Base-by-base conservation (phyloP, 2,113 vertebrate genomes). In the Anarrhichthys ocellatus region DNA sequence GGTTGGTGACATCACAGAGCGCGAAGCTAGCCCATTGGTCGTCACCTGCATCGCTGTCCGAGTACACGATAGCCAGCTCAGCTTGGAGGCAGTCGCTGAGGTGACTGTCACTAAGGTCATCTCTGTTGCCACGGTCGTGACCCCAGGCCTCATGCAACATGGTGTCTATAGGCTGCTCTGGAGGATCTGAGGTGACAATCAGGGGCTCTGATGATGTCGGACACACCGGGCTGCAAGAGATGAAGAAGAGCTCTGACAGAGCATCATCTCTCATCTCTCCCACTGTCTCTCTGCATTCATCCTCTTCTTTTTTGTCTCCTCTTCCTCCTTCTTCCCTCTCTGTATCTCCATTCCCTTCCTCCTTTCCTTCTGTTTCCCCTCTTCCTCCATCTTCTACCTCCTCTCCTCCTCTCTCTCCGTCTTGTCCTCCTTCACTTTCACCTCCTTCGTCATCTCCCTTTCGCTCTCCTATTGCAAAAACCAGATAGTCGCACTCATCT, bases 41-140 rank as follows among this genome's bases (percentile, higher is more conserved):
- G 27, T 95, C 95, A 36, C 92, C 95, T 0, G 86, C 78, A 5
- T 95, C 95, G 15, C 94, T 95, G 85, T 95, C 94, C 2, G 95
- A 95, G 70, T 88, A 94, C 20, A 94, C 90, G 0, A 92, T 71
- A 1, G 94, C 94, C 56, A 94, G 87, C 63, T 95, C 93, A 1
- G 93, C 94, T 50, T 94, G 93, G 61, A 94, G 84, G 73, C 94
- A 94, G 77, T 94, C 93, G 27, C 94, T 93, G 27, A 92, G 80
- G 76, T 93, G 87, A n/a, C 73, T 17, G 40, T 94, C 92, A 18
- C 92, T 93, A 5, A 94, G 83, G 76, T 94, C 91, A 0, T 93
- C 93, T 42, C 76, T 82, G 78, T 89, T 84, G 14, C 36, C 50
- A 0, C 27, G 81, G 71, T 92, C 87, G 0, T 85, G 85, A 48